Conservation (phyloP, 2,113 vertebrate genomes). For the Monopterus albus region DNA sequence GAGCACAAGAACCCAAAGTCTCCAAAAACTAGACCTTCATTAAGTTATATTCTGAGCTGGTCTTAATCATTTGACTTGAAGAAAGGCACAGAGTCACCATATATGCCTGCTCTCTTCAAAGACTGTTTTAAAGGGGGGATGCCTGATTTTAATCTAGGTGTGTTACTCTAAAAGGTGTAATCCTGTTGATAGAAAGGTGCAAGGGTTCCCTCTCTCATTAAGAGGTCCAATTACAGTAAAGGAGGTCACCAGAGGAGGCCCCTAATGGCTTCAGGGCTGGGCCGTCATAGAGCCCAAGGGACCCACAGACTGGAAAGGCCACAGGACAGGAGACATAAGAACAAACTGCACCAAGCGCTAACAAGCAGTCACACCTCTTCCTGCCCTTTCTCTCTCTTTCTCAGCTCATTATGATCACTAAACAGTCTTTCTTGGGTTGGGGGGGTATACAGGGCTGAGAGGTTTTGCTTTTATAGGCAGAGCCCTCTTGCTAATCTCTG, state of each 20-base stretch:
- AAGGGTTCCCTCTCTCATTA: slow-evolving; percentile 67
- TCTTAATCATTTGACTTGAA: slow-evolving; percentile 40
- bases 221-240: slow-evolving; percentile 65
- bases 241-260: slow-evolving; percentile 42
- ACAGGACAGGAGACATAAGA: slow-evolving; percentile 37
- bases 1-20: slow-evolving; percentile 49
- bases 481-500: slow-evolving; percentile 69
- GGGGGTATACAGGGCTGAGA: slow-evolving; percentile 12
- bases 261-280: slow-evolving; percentile 47
- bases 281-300: slow-evolving; percentile 53
- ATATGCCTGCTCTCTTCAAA: slow-evolving; percentile 42
- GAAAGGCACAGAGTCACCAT: slow-evolving; percentile 5
- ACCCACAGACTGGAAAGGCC: slow-evolving; percentile 54
- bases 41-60: slow-evolving; percentile 61
- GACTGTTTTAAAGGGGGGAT: slow-evolving; percentile 21
- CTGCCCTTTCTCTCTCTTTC: slow-evolving; percentile 66
- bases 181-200: slow-evolving; percentile 47
- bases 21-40: slow-evolving; percentile 53
- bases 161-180: slow-evolving; percentile 57
- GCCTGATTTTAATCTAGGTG: slow-evolving; percentile 37
- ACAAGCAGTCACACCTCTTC: slow-evolving; percentile 71
- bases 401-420: slow-evolving; percentile 79
- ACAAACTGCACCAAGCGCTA: slow-evolving; percentile 45
- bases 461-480: slow-evolving; percentile 45
- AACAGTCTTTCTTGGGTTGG: slow-evolving; percentile 70